A percentile compares a stretch with the other conserved stretches of the same genome.
Evolutionary conservation across 2,113 vertebrate genomes (phyloP).

Genomic region (Antennarius striatus): DNA sequence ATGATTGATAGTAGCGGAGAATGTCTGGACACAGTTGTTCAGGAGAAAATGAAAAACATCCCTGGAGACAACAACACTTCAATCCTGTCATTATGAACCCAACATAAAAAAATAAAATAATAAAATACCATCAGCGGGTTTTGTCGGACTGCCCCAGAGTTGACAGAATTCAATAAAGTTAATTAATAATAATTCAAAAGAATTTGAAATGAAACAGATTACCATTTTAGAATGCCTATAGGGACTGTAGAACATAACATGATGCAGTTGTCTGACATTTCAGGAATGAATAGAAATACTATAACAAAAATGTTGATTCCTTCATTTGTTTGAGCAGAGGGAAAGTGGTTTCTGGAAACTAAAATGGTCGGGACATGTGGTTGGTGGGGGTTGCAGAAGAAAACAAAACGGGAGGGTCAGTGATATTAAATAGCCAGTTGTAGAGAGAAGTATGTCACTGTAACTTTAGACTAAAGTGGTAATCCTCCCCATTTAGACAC

Average conservation of each 20-base stretch:
- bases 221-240: too few species aligned
- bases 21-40: background rate
- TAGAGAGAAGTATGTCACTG: conserved; percentile 41
- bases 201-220: too few species aligned
- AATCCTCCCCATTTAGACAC: conserved; percentile 62
- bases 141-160: too few species aligned
- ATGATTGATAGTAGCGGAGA: background rate
- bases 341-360: background rate
- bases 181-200: too few species aligned
- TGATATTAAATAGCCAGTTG: conserved; percentile 25
- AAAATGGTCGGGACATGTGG: conserved; percentile 26
- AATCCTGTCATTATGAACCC: too few species aligned
- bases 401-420: background rate
- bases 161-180: too few species aligned
- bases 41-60: background rate
- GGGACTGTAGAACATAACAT: too few species aligned
- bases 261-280: background rate
- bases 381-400: background rate
- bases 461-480: conserved; percentile 62
- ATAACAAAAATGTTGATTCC: background rate
- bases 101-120: too few species aligned
- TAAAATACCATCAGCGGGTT: too few species aligned
- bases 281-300: background rate
- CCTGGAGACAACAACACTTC: too few species aligned
- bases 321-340: conserved; percentile 26